These are phyloP conservation scores for Tetranychus urticae DNA, from an alignment of 1,140 invertebrate species.

Conservation along the genomic window DNA sequence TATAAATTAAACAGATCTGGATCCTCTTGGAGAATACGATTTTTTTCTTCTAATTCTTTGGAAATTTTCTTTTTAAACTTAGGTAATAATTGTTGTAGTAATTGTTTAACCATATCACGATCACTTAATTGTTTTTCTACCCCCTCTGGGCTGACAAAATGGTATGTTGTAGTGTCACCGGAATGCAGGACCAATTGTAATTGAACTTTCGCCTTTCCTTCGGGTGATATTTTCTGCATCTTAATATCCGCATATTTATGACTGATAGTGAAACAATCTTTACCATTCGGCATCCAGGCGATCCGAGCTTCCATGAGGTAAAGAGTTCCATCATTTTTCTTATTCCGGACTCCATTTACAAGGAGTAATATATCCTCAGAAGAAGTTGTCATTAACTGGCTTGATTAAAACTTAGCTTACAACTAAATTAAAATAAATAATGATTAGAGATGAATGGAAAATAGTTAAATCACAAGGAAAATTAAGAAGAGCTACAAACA, in stretches of 20 bases:
- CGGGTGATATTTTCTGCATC: conserved; percentile 93
- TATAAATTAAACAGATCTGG: conserved; percentile 29
- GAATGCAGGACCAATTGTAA: conserved; percentile 90
- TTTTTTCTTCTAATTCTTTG: conserved; percentile 41
- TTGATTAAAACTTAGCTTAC: background rate
- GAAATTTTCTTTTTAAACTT: conserved; percentile 84
- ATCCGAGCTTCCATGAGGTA: conserved; percentile 86
- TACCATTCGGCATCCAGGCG: conserved; percentile 73
- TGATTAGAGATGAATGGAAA: background rate
- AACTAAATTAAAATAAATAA: background rate
- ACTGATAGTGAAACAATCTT: conserved; percentile 71
- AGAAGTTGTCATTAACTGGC: conserved; percentile 9
- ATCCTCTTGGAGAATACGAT: conserved; percentile 28
- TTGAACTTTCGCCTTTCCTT: conserved; percentile 92
- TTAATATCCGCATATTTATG: conserved; percentile 90
- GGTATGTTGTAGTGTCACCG: conserved; percentile 82
- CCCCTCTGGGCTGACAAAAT: conserved; percentile 67
- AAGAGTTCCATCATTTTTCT: conserved; percentile 82
- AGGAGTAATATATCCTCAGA: conserved; percentile 73
- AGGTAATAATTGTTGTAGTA: conserved; percentile 70
- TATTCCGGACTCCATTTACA: conserved; percentile 70
- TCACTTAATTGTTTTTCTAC: conserved; percentile 65
- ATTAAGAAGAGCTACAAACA: conserved; percentile 49
- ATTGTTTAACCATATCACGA: conserved; percentile 75
- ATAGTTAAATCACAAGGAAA: background rate